Conservation (phyloP, 2,888 invertebrate species). For the Elysia crispata region DNA sequence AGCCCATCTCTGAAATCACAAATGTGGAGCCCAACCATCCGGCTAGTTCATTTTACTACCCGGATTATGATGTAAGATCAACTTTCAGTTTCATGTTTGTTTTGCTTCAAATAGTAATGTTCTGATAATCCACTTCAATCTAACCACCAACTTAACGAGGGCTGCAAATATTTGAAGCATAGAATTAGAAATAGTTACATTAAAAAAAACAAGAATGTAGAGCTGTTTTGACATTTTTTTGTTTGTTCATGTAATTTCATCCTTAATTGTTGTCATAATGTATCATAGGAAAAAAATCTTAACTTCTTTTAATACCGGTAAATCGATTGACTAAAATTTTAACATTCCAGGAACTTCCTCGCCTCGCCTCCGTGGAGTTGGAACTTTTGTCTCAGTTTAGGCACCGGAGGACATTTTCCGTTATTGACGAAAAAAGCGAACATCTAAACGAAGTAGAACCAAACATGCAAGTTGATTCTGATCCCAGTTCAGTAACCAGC, state of each 20-base stretch:
- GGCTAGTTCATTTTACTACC: conserved; percentile 96
- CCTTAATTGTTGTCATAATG: too few species aligned
- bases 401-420: conserved; percentile 47
- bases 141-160: neutral
- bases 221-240: too few species aligned
- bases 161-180: too few species aligned
- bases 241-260: too few species aligned
- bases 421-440: neutral
- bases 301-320: neutral
- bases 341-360: conserved; percentile 81
- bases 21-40: conserved; percentile 93
- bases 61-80: conserved; percentile 81
- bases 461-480: neutral
- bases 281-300: too few species aligned
- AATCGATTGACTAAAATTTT: neutral
- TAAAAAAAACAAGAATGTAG: too few species aligned
- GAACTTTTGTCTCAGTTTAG: conserved; percentile 71
- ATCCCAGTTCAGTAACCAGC: neutral
- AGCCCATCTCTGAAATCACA: conserved; percentile 92
- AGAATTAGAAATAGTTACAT: too few species aligned
- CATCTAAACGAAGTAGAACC: neutral
- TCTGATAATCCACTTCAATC: neutral
- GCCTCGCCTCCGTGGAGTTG: conserved; percentile 88
- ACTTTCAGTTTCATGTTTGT: too few species aligned
- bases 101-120: too few species aligned